Evolutionary conservation across 2,797 vertebrate species (phyloP).

Genomic region (Denticeps clupeoides): DNA sequence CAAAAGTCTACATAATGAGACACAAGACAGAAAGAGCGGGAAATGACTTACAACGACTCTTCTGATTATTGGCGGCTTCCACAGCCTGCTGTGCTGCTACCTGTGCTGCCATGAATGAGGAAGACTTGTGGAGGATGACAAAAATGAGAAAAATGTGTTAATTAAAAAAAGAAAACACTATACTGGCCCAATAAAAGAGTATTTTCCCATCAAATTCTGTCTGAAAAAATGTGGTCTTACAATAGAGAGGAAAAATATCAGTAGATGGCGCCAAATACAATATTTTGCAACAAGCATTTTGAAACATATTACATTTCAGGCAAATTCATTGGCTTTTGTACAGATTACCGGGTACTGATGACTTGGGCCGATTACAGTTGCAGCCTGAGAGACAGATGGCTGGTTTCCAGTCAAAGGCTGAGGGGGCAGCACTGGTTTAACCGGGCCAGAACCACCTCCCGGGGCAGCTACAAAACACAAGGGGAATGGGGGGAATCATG

Average conservation of each 20-base stretch:
- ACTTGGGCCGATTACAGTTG: constrained; percentile 38
- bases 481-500: too few relatives aligned
- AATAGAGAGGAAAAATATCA: not conserved
- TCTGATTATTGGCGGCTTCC: constrained; percentile 76
- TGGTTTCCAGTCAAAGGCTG: constrained; percentile 48
- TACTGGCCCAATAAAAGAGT: too few relatives aligned
- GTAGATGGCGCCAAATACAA: constrained; percentile 14
- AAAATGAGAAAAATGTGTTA: constrained; percentile 16
- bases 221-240: too few relatives aligned
- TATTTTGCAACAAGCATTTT: too few relatives aligned
- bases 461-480: constrained; percentile 38
- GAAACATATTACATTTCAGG: too few relatives aligned
- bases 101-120: constrained; percentile 63
- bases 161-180: too few relatives aligned
- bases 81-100: constrained; percentile 72
- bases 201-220: too few relatives aligned
- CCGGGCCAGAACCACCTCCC: constrained; percentile 54
- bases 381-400: constrained; percentile 46
- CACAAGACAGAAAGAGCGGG: not conserved
- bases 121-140: constrained; percentile 28
- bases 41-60: constrained; percentile 68
- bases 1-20: not conserved
- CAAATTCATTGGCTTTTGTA: not conserved
- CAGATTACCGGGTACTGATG: constrained; percentile 49
- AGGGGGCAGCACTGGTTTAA: constrained; percentile 68